Conservation (phyloP, 2,797 vertebrate genomes). For the Enteromius treurensis region DNA sequence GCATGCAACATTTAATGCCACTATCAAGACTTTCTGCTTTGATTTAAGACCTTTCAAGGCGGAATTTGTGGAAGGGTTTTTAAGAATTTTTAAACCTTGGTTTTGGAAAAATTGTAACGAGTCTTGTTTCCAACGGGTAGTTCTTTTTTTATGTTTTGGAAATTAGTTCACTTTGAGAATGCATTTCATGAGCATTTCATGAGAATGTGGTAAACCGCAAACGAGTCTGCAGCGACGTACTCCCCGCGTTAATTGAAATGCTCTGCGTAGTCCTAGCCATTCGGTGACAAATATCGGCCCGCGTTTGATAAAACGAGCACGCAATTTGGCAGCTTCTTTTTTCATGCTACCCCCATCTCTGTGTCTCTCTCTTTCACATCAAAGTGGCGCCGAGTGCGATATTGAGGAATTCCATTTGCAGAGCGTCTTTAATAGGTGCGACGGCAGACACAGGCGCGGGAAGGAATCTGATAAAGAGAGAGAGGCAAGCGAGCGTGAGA, state of each 20-base stretch:
- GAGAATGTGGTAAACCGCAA: not conserved
- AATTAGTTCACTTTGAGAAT: not conserved
- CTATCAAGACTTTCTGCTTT: not conserved
- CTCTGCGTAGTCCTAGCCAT: constrained; percentile 24
- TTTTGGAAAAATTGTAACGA: not conserved
- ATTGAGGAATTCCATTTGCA: constrained; percentile 60
- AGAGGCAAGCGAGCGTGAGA: constrained; percentile 42
- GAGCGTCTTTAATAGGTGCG: constrained; percentile 61
- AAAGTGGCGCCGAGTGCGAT: constrained; percentile 49
- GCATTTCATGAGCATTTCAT: not conserved
- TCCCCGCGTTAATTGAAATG: constrained; percentile 31
- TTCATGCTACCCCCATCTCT: not conserved
- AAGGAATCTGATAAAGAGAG: constrained; percentile 56
- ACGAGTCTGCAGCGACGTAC: not conserved
- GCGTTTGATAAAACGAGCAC: constrained; percentile 42
- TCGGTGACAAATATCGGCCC: constrained; percentile 31
- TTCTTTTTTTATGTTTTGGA: not conserved
- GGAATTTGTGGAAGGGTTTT: not conserved
- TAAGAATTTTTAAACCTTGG: not conserved
- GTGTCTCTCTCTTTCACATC: constrained; percentile 46
- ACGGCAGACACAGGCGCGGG: constrained; percentile 38
- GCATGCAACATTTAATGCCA: not conserved
- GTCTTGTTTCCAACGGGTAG: not conserved
- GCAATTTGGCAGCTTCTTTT: constrained; percentile 34
- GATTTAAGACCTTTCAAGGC: not conserved